phyloP scores from a whole-genome alignment of 1,140 invertebrate genomes.

The Tetramorium simillimum region DNA sequence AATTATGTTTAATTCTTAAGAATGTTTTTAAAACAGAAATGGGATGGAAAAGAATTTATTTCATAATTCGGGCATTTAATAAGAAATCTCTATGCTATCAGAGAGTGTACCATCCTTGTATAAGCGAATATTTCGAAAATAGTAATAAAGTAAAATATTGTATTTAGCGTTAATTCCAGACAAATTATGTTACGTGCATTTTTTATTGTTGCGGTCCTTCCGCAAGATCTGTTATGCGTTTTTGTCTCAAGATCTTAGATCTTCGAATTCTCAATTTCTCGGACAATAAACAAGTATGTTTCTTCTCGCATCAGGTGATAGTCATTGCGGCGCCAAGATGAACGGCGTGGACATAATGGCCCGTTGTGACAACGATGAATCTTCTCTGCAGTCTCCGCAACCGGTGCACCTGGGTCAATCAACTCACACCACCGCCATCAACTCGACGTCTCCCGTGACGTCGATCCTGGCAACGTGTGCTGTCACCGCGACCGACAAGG shows the following conservation, averaged over 20 bases:
- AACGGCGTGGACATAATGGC: conserved; percentile 72
- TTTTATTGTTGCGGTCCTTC: not conserved
- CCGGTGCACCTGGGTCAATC: conserved; percentile 55
- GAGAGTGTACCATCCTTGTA: not conserved
- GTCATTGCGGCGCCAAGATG: conserved; percentile 42
- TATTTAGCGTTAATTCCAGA: not conserved
- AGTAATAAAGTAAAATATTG: not conserved
- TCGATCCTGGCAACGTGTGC: conserved; percentile 43
- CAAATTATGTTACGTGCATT: not conserved
- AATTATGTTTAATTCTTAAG: too few species aligned
- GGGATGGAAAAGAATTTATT: too few species aligned
- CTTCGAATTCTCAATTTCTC: not conserved
- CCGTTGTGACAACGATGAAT: conserved; percentile 72
- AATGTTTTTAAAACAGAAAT: too few species aligned
- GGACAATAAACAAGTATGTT: not conserved
- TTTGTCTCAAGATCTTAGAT: not conserved
- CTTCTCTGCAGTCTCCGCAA: conserved; percentile 61
- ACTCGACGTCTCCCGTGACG: conserved; percentile 39
- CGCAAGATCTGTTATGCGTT: not conserved
- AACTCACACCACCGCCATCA: conserved; percentile 28
- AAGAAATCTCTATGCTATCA: too few species aligned
- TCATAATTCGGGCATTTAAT: too few species aligned
- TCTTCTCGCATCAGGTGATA: not conserved
- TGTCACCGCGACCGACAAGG: conserved; percentile 38
- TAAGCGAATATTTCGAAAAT: not conserved